phyloP scores from a whole-genome alignment of 1,140 invertebrate species.

The Thaumetopoea pityocampa region DNA sequence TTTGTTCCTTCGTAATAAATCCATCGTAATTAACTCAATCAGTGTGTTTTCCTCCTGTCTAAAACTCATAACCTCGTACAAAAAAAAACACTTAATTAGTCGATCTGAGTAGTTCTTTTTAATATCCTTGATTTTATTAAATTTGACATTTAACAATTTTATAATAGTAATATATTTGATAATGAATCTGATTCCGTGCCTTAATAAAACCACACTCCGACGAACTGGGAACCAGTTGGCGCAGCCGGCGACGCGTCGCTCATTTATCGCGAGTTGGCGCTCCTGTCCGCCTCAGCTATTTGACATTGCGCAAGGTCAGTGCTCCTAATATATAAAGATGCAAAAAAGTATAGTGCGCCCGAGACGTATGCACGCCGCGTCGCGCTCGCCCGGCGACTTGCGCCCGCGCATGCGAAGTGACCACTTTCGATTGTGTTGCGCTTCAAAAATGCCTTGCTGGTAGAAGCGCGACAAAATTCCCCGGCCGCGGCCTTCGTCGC shows the following conservation, averaged over 20 bases:
- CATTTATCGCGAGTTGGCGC: conserved; percentile 27
- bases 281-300: conserved; percentile 60
- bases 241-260: conserved; percentile 44
- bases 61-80: too few species aligned
- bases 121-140: too few species aligned
- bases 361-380: conserved; percentile 47
- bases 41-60: too few species aligned
- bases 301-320: conserved; percentile 74
- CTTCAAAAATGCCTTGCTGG: conserved; percentile 42
- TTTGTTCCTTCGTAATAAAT: too few species aligned
- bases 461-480: conserved; percentile 9
- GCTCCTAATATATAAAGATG: conserved; percentile 73
- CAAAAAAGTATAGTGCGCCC: conserved; percentile 46
- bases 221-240: conserved; percentile 49
- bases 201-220: conserved; percentile 26
- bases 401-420: conserved; percentile 49
- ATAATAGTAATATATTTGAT: conserved; percentile 12
- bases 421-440: conserved; percentile 64
- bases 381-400: conserved; percentile 25
- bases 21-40: too few species aligned
- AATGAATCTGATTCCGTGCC: conserved; percentile 26
- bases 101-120: too few species aligned
- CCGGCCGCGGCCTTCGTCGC: conserved; percentile 26
- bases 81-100: too few species aligned
- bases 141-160: too few species aligned